These are phyloP conservation scores for Limnephilus auricula DNA, from an alignment of 2,888 invertebrate species.

Conservation along the genomic window DNA sequence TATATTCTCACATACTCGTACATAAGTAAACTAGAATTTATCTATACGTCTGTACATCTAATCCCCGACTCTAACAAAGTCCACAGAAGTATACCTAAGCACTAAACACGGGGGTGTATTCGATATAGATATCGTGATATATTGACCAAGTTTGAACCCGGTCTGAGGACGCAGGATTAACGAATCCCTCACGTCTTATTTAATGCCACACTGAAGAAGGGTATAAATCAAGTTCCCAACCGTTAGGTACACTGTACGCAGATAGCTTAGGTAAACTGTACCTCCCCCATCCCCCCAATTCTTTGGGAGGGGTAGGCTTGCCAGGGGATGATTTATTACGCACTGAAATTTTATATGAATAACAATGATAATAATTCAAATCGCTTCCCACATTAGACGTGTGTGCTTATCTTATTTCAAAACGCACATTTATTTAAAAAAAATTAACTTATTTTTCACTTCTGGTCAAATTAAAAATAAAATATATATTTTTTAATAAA, in stretches of 20 bases:
- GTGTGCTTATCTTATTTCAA: neutral
- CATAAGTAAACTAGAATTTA: neutral
- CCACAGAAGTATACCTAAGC: neutral
- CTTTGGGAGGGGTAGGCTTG: neutral
- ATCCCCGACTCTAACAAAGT: neutral
- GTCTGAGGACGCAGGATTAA: conserved; percentile 61
- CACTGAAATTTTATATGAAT: conserved; percentile 54
- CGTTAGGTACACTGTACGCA: conserved; percentile 46
- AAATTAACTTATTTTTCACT: neutral
- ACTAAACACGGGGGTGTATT: neutral
- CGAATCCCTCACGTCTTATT: conserved; percentile 66
- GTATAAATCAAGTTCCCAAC: conserved; percentile 65
- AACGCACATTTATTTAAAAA: neutral
- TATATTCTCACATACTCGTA: neutral
- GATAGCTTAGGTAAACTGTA: conserved; percentile 44
- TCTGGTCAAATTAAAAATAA: neutral
- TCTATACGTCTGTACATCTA: neutral
- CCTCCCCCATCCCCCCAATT: neutral
- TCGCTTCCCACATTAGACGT: conserved; percentile 32
- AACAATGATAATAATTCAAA: conserved; percentile 56
- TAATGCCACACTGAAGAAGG: conserved; percentile 66
- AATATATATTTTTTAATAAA: neutral
- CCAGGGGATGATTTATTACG: conserved; percentile 60
- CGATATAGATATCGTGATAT: conserved; percentile 57
- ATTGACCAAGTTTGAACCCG: conserved; percentile 64